Evolutionary conservation across 1,140 invertebrate species (phyloP).

Genomic region (Hycleus phaleratus): DNA sequence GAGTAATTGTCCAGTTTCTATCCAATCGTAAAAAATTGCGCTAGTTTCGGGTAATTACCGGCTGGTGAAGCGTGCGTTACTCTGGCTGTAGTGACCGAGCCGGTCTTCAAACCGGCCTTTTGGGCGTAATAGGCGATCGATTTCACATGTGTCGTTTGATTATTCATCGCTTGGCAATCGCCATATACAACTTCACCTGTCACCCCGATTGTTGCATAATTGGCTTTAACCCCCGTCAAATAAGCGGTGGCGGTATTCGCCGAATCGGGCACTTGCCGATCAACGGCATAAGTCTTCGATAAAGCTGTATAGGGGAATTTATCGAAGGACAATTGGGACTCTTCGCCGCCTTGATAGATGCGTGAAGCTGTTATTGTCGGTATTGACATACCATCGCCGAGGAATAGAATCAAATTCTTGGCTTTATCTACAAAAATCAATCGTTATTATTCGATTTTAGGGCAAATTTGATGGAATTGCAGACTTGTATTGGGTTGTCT

Average conservation of each 20-base stretch:
- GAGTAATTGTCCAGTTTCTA: too few species aligned
- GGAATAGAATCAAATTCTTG: constrained; percentile 71
- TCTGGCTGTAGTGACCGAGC: constrained; percentile 70
- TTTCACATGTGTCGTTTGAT: constrained; percentile 49
- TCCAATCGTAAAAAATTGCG: too few species aligned
- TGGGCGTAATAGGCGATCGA: constrained; percentile 68
- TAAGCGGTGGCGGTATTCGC: constrained; percentile 67
- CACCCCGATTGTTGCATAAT: constrained; percentile 70
- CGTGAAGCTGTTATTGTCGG: constrained; percentile 64
- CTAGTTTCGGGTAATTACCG: constrained; percentile 7
- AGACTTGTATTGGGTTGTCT: background rate
- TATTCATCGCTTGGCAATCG: constrained; percentile 50
- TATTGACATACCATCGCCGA: constrained; percentile 76
- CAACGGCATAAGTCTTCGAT: constrained; percentile 77
- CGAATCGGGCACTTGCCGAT: constrained; percentile 69
- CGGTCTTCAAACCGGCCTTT: constrained; percentile 62
- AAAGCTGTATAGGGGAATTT: constrained; percentile 66
- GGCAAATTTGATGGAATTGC: background rate
- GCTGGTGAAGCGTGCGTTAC: constrained; percentile 76
- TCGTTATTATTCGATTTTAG: background rate
- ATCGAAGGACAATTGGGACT: constrained; percentile 62
- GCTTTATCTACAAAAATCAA: constrained; percentile 37
- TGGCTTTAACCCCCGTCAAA: constrained; percentile 76
- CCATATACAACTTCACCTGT: constrained; percentile 54
- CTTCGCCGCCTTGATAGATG: constrained; percentile 63